Percentiles rank a stretch among this genome's conserved stretches.
phyloP scores from a whole-genome alignment of 2,797 vertebrate genomes.

The Arnoldichthys spilopterus region DNA sequence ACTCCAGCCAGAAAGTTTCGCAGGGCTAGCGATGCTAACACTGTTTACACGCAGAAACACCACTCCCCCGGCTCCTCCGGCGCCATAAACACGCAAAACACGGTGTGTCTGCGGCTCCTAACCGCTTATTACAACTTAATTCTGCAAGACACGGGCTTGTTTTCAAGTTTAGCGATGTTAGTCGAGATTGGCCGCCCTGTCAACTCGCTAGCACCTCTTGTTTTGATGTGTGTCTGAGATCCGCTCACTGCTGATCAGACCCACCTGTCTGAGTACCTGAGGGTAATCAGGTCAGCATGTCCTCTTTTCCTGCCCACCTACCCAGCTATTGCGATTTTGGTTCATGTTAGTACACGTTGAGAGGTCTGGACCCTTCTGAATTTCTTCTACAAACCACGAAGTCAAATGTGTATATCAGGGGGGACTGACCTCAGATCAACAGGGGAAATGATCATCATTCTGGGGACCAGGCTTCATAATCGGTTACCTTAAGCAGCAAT shows the following conservation, averaged over 20 bases:
- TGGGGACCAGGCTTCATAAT: too few relatives aligned
- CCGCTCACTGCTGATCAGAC: background rate
- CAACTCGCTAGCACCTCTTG: background rate
- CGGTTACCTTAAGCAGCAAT: too few relatives aligned
- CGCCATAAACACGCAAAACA: background rate
- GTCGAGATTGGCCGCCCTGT: background rate
- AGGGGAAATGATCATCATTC: too few relatives aligned
- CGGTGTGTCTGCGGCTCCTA: background rate
- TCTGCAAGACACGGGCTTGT: background rate
- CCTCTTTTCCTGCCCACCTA: too few relatives aligned
- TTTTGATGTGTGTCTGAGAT: background rate
- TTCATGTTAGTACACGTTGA: too few relatives aligned
- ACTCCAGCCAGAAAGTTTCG: conserved; percentile 54
- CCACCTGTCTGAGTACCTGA: too few relatives aligned
- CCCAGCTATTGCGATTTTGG: too few relatives aligned
- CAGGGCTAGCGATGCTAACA: conserved; percentile 34
- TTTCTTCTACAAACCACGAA: too few relatives aligned
- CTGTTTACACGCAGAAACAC: background rate
- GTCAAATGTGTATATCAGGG: too few relatives aligned
- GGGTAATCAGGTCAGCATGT: too few relatives aligned
- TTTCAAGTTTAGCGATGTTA: background rate
- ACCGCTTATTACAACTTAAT: background rate
- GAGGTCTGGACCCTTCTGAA: too few relatives aligned
- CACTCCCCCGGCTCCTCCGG: background rate
- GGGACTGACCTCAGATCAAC: too few relatives aligned